These are phyloP conservation scores for Decapterus maruadsi DNA, from an alignment of 2,797 vertebrate genomes.

Conservation along the genomic window DNA sequence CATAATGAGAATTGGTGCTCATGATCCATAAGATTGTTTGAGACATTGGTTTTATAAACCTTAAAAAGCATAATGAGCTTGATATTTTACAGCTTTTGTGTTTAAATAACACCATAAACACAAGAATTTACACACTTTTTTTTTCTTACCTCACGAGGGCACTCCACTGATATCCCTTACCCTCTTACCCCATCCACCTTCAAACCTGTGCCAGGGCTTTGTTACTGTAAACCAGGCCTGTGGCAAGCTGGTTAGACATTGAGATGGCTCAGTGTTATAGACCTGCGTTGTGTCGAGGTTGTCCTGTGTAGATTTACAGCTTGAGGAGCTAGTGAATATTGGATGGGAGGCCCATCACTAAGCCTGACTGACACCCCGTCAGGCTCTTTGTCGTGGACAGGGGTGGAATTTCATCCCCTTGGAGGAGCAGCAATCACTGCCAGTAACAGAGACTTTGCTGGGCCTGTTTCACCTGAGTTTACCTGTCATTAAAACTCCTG, in stretches of 20 bases:
- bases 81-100: background rate
- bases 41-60: background rate
- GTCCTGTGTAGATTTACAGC: conserved; percentile 81
- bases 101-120: conserved; percentile 50
- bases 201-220: conserved; percentile 60
- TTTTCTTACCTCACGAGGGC: conserved; percentile 1
- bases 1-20: conserved; percentile 4
- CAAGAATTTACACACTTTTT: conserved; percentile 29
- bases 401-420: conserved; percentile 86
- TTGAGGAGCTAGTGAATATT: conserved; percentile 88
- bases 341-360: conserved; percentile 85
- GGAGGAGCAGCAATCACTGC: conserved; percentile 82
- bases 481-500: conserved; percentile 76
- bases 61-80: background rate
- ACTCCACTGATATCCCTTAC: conserved; percentile 27
- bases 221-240: conserved; percentile 70
- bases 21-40: conserved; percentile 5
- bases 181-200: conserved; percentile 52
- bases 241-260: conserved; percentile 59
- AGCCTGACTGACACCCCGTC: conserved; percentile 84
- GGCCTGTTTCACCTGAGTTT: conserved; percentile 78
- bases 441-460: conserved; percentile 75
- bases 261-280: conserved; percentile 70
- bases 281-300: conserved; percentile 52
- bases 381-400: conserved; percentile 82